Conservation (phyloP, 2,888 invertebrate species). For the Allophyes oxyacanthae region DNA sequence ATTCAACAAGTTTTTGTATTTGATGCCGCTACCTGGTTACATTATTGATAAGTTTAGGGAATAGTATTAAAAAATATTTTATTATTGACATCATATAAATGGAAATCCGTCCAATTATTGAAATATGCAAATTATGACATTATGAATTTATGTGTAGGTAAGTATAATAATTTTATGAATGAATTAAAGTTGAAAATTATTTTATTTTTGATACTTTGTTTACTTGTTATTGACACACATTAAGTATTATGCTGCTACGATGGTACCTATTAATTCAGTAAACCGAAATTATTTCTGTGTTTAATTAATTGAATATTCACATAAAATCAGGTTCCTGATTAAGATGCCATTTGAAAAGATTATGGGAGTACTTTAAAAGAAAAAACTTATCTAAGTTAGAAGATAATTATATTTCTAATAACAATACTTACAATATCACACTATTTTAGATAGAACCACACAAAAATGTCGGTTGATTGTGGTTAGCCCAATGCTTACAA, state of each 20-base stretch:
- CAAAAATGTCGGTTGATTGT: slow-evolving; percentile 19
- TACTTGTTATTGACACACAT: too few relatives aligned
- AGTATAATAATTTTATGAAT: background rate
- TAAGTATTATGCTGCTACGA: too few relatives aligned
- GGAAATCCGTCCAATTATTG: slow-evolving; percentile 25
- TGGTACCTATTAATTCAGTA: too few relatives aligned
- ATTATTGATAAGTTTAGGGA: slow-evolving; percentile 96
- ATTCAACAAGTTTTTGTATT: slow-evolving; percentile 95
- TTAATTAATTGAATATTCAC: too few relatives aligned
- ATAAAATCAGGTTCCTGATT: too few relatives aligned
- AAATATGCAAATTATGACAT: slow-evolving; percentile 1
- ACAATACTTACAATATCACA: slow-evolving; percentile 45
- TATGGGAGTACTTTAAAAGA: background rate
- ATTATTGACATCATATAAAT: slow-evolving; percentile 5
- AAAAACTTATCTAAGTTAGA: slow-evolving; percentile 11
- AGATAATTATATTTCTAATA: slow-evolving; percentile 44
- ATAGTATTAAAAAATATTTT: slow-evolving; percentile 49
- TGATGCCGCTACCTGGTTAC: slow-evolving; percentile 95
- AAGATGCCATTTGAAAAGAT: too few relatives aligned
- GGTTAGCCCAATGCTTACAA: slow-evolving; percentile 4
- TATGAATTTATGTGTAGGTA: background rate
- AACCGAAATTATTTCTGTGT: too few relatives aligned
- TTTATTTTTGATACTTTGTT: too few relatives aligned
- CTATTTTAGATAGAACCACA: slow-evolving; percentile 19
- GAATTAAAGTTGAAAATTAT: background rate